phyloP scores from a whole-genome alignment of 1,140 invertebrate genomes.

The Drosophila kepulauana region DNA sequence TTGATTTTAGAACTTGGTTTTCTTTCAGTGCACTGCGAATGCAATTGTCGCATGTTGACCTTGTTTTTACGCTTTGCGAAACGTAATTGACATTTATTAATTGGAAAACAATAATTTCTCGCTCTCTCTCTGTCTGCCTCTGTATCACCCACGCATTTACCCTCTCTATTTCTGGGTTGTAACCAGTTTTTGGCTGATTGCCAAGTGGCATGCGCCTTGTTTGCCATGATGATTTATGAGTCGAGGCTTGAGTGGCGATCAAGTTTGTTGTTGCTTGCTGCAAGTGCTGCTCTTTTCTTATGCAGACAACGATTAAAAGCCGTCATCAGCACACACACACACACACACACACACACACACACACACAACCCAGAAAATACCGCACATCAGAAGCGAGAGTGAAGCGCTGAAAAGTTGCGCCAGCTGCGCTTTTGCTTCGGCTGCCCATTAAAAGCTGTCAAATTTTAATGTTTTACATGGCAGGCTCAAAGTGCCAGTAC shows the following conservation, averaged over 20 bases:
- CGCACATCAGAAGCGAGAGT: not conserved
- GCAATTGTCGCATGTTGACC: slow-evolving; percentile 45
- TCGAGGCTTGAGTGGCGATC: slow-evolving; percentile 10
- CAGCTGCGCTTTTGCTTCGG: slow-evolving; percentile 49
- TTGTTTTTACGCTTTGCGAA: slow-evolving; percentile 62
- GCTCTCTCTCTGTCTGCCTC: not conserved
- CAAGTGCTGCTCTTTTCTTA: slow-evolving; percentile 45
- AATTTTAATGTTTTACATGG: slow-evolving; percentile 82
- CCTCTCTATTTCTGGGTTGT: not conserved
- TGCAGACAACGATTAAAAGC: slow-evolving; percentile 74
- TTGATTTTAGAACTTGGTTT: no score
- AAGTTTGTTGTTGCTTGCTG: slow-evolving; percentile 6
- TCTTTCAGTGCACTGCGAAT: slow-evolving; percentile 37
- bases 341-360: no score
- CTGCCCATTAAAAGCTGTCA: slow-evolving; percentile 76
- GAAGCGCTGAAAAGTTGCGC: slow-evolving; percentile 46
- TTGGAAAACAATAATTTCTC: slow-evolving; percentile 83
- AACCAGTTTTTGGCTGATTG: slow-evolving; percentile 45
- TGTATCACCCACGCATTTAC: not conserved
- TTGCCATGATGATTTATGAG: slow-evolving; percentile 64
- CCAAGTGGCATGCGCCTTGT: slow-evolving; percentile 54
- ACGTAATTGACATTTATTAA: slow-evolving; percentile 84
- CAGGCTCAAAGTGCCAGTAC: slow-evolving; percentile 67
- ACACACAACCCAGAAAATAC: not conserved
- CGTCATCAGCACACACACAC: slow-evolving; percentile 55